Evolutionary conservation across 2,797 vertebrate species (phyloP), one percentile per base, ranked within the genome.

Genomic region (Tarsius wallacei): DNA sequence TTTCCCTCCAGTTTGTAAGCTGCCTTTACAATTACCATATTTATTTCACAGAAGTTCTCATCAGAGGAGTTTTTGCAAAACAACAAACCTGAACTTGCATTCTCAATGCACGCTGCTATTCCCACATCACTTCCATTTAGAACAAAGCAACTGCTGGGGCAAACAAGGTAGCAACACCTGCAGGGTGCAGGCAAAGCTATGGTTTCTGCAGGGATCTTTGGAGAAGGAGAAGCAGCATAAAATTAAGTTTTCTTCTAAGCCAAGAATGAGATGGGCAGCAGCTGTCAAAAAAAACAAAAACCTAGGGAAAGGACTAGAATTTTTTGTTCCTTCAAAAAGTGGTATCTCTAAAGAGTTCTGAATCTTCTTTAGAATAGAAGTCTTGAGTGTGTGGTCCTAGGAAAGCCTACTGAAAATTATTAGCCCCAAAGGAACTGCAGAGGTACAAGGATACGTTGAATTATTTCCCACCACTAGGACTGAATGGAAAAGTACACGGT

Each of bases 41-140:
- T 33, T 96, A 78, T 71, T 68, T 68, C 74, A 2, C 26, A 89
- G 53, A 78, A 80, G 90, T 31, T 47, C 51, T 93, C 28, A 68
- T 90, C 42, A 70, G 51, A 70, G 16, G 14, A 28, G 74, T 86
- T 86, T 47, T 70, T 33, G 19, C 78, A 95, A 74, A 76, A 81
- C 51, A 28, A 83, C 28, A 42, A 76, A 17, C 5, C 24, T 76
- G 68, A 83, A 87, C n/a, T 87, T 87, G 28, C 47, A 70, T 42
- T 90, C 47, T 66, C 42, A 42, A 42, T 42, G 42, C 42, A 42
- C 7, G 42, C 42, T 6, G 5, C 42, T 42, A 42, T 42, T 42
- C 42, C 42, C 42, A 42, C 42, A 42, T 42, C 42, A 42, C 42
- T 42, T 6, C 42, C 42, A 42, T 42, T 42, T 6, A 42, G 42